Evolutionary conservation across 2,797 vertebrate species (phyloP).

Genomic region (Coracias cyanogaster): DNA sequence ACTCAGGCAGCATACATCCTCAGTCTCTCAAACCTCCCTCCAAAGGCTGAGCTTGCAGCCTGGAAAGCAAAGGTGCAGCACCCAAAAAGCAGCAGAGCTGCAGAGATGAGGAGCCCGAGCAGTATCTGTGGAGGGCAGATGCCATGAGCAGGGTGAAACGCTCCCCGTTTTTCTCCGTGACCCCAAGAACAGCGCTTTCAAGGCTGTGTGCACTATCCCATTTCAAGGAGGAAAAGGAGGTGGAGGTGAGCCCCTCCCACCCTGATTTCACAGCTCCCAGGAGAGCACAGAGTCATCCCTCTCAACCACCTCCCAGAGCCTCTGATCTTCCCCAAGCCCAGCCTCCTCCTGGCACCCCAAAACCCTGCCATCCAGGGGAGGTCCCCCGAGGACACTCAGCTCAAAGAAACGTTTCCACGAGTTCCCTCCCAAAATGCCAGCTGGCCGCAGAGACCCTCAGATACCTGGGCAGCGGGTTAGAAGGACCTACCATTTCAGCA

Average conservation of each 20-base stretch:
- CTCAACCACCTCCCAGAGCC: neutral
- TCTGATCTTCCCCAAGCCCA: neutral
- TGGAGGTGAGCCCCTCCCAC: neutral
- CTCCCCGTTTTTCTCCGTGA: neutral
- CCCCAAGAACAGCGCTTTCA: rapidly evolving
- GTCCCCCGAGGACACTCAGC: neutral
- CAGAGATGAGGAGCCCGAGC: neutral
- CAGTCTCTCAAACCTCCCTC: neutral
- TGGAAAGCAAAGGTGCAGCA: neutral
- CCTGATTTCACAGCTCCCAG: neutral
- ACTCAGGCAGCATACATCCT: neutral
- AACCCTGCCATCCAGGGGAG: neutral
- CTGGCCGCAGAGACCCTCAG: neutral
- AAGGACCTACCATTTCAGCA: rapidly evolving
- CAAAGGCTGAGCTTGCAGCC: neutral
- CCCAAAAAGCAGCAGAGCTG: neutral
- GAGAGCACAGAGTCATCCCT: rapidly evolving
- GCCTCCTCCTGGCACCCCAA: neutral
- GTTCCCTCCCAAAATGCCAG: neutral
- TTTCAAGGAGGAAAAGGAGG: neutral
- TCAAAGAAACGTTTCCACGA: neutral
- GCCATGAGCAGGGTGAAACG: neutral
- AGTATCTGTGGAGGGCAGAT: rapidly evolving
- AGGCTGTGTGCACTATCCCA: too few species aligned
- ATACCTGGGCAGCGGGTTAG: rapidly evolving